These are phyloP conservation scores for Rhinophrynus dorsalis DNA, from an alignment of 2,797 vertebrate species.

Conservation along the genomic window DNA sequence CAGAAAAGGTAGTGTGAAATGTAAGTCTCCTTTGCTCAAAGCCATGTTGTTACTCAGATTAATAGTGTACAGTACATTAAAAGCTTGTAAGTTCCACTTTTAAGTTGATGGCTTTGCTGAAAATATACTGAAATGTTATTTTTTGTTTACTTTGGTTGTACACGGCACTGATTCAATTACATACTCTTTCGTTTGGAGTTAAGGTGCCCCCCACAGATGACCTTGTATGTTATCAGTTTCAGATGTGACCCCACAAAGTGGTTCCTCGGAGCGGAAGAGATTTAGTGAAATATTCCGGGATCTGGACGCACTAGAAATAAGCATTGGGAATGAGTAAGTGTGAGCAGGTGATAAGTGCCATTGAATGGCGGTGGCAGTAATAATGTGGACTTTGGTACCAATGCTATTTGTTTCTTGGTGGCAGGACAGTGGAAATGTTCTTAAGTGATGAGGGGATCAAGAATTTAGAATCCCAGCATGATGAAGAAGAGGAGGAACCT, in stretches of 20 bases:
- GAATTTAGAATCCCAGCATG: constrained; percentile 6
- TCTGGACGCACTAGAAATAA: constrained; percentile 86
- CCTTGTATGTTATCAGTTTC: constrained; percentile 1
- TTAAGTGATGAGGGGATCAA: neutral
- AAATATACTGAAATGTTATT: too few relatives aligned
- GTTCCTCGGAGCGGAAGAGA: constrained; percentile 66
- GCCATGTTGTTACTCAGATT: too few relatives aligned
- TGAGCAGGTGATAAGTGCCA: neutral
- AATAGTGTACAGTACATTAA: too few relatives aligned
- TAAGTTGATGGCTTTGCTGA: too few relatives aligned
- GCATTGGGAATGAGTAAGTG: constrained; percentile 76
- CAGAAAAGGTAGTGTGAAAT: too few relatives aligned
- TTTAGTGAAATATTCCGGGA: constrained; percentile 92
- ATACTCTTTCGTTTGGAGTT: too few relatives aligned
- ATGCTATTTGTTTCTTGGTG: neutral
- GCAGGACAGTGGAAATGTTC: constrained; percentile 52
- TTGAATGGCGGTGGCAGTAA: neutral
- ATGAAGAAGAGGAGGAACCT: constrained; percentile 18
- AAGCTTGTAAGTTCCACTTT: too few relatives aligned
- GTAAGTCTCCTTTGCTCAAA: too few relatives aligned
- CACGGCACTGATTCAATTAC: too few relatives aligned
- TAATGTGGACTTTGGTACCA: neutral
- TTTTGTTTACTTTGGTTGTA: too few relatives aligned
- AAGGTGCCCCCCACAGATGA: too few relatives aligned
- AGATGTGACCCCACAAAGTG: constrained; percentile 53